Evolutionary conservation across 2,113 vertebrate species (phyloP).

Genomic region (Oncorhynchus gorbuscha): DNA sequence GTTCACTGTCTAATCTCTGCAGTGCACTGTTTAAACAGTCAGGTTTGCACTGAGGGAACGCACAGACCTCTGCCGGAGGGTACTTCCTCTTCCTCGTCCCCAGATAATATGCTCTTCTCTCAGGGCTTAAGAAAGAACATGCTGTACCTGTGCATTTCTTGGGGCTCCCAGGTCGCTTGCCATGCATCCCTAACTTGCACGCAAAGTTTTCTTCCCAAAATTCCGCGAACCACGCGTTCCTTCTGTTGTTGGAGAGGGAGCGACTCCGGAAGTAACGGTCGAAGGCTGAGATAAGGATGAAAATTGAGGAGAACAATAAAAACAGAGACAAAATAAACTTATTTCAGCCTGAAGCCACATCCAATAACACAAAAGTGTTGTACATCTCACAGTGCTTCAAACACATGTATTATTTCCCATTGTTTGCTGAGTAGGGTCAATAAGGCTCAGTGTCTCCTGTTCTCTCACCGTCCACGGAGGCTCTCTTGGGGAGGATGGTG

Average conservation of each 20-base stretch:
- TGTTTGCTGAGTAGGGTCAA: background rate
- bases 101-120: no score
- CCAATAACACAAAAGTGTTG: no score
- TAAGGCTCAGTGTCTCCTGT: background rate
- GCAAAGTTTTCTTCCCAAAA: slow-evolving; percentile 98
- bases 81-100: no score
- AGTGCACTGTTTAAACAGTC: no score
- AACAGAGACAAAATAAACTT: background rate
- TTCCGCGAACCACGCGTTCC: slow-evolving; percentile 92
- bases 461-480: slow-evolving; percentile 89
- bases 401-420: no score
- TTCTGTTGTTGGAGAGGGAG: slow-evolving; percentile 87
- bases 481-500: slow-evolving; percentile 94
- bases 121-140: background rate
- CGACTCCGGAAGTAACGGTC: slow-evolving; percentile 90
- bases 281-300: slow-evolving; percentile 70
- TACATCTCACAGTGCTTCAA: no score
- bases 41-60: no score
- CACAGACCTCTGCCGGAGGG: no score
- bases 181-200: slow-evolving; percentile 91
- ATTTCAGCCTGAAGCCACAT: no score
- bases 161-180: slow-evolving; percentile 85
- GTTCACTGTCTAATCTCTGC: no score
- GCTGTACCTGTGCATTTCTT: slow-evolving; percentile 89
- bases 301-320: background rate